Evolutionary conservation across 2,797 vertebrate genomes (phyloP), one percentile per base, ranked within the genome.

Genomic region (Schizopygopsis malacanthus): DNA sequence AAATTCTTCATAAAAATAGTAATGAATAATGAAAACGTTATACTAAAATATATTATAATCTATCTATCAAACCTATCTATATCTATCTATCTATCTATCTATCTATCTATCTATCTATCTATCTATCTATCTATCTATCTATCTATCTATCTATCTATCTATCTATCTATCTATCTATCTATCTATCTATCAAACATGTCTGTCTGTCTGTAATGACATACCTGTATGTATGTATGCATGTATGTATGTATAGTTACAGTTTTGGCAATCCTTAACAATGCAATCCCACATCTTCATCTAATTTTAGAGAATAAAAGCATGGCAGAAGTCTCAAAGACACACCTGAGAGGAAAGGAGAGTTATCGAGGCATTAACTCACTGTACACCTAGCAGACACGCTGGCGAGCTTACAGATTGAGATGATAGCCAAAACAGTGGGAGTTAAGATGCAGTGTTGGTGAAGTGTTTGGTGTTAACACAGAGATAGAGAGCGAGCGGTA

Each of bases 361-460:
- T 59, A 37, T 67, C 56, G 43, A 47, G 67, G 71, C 63, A 71
- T 54, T 76, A 82, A 43, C 81, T 87, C 69, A 80, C 77, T 86
- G 86, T 75, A 81, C 84, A 86, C 72, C 85, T 43, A 79, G 61
- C n/a, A 88, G 79, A 86, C 70, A 89, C 12, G 4, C 86, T 72
- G 77, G 69, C 56, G 59, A 75, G 59, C 61, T 86, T 85, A 88
- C 88, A 89, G 89, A 81, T 84, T 83, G 54, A 84, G 73, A 41
- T 90, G 84, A 75, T 79, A 91, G 79, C 79, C 63, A 52, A 89
- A 87, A 84, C 82, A 82, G 80, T 77, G 37, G 81, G 77, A 86
- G 87, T 89, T 89, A 86, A 88, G 79, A 86, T 87, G 86, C 89
- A 88, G 83, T 83, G 78, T 85, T 89, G 82, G 45, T 79, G 76